Evolutionary conservation across 2,797 vertebrate genomes (phyloP).

Genomic region (Phoeniculus purpureus): DNA sequence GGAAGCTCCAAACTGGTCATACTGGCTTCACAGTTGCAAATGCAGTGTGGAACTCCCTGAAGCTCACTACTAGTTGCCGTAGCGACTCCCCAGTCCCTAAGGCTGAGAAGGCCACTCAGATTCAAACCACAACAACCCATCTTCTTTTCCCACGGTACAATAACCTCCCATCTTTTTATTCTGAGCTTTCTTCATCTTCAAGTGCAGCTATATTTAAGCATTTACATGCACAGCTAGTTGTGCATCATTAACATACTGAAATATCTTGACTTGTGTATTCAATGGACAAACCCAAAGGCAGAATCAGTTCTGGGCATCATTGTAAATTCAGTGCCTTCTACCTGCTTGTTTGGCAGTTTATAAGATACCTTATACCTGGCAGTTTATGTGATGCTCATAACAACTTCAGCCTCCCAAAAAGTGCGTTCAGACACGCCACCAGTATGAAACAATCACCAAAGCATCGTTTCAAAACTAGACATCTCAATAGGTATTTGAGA

Average conservation of each 20-base stretch:
- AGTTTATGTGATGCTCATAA: not conserved
- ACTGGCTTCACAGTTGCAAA: no score
- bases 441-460: not conserved
- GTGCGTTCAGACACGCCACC: not conserved
- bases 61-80: no score
- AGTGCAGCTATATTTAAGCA: not conserved
- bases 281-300: not conserved
- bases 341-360: not conserved
- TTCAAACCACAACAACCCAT: no score
- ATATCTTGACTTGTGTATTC: not conserved
- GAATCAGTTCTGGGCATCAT: not conserved
- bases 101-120: no score
- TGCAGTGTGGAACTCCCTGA: no score
- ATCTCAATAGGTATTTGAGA: not conserved
- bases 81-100: no score
- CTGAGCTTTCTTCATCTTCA: not conserved
- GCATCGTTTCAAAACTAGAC: not conserved
- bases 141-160: not conserved
- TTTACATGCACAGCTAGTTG: not conserved
- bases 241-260: not conserved
- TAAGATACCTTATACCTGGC: not conserved
- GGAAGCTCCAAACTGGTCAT: no score
- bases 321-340: not conserved
- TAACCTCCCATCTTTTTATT: not conserved
- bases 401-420: not conserved